Evolutionary conservation across 2,888 invertebrate species (phyloP).

Genomic region (Lasius platythorax): DNA sequence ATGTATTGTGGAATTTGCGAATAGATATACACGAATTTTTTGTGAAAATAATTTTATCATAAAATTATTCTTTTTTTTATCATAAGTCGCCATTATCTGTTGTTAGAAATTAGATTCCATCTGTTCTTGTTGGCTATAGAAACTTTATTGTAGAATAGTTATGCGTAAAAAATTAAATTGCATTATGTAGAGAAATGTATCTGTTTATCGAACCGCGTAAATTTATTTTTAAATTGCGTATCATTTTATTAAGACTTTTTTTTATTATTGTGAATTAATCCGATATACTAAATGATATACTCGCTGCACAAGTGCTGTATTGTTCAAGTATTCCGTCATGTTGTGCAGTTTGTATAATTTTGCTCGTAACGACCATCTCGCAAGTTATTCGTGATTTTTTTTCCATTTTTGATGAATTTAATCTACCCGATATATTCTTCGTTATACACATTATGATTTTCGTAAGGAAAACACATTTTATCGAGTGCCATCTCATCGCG

Average conservation of each 20-base stretch:
- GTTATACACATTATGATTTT: neutral
- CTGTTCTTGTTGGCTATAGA: neutral
- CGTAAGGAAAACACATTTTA: neutral
- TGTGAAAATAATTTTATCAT: neutral
- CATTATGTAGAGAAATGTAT: neutral
- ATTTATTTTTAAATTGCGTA: neutral
- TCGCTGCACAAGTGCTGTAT: neutral
- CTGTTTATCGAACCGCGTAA: neutral
- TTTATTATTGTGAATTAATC: neutral
- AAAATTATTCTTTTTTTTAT: neutral
- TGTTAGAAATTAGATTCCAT: neutral
- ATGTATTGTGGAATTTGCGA: neutral
- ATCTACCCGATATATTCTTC: neutral
- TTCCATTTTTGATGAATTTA: neutral
- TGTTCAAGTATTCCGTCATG: constrained; percentile 21
- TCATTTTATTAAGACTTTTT: neutral
- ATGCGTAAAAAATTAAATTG: neutral
- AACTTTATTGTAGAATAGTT: neutral
- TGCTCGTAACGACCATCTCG: neutral
- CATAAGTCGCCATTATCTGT: neutral
- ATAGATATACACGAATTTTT: neutral
- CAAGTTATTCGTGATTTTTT: constrained; percentile 3
- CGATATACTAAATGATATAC: neutral
- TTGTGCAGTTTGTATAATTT: constrained; percentile 13
- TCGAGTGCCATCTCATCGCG: neutral